Conservation (phyloP, 2,888 invertebrate species). For the Deilephila elpenor region DNA sequence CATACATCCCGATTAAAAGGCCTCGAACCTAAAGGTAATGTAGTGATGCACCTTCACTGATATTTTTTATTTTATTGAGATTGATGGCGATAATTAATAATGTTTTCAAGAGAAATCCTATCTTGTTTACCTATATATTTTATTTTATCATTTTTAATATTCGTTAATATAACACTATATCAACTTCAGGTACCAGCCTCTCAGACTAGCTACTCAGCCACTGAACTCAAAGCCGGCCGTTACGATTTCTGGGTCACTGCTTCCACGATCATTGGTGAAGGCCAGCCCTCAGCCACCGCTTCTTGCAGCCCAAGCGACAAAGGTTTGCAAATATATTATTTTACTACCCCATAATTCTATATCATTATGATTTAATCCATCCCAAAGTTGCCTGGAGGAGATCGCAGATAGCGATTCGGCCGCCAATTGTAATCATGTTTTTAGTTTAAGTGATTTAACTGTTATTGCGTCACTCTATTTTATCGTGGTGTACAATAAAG, state of each 20-base stretch:
- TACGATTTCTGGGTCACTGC: slow-evolving; percentile 98
- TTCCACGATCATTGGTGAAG: slow-evolving; percentile 96
- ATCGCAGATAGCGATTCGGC: too few species aligned
- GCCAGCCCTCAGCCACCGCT: slow-evolving; percentile 94
- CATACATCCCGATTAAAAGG: neutral
- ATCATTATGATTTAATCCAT: too few species aligned
- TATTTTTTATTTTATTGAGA: too few species aligned
- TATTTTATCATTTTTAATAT: neutral
- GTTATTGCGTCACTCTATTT: too few species aligned
- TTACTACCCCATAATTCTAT: too few species aligned
- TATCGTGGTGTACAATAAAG: too few species aligned
- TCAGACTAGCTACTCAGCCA: slow-evolving; percentile 94
- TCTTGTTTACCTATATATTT: too few species aligned
- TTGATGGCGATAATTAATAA: neutral
- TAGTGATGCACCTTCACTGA: too few species aligned
- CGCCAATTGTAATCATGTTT: too few species aligned
- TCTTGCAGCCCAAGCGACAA: slow-evolving; percentile 92
- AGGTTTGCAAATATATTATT: slow-evolving; percentile 77
- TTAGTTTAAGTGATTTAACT: too few species aligned
- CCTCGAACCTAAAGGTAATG: too few species aligned
- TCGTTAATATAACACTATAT: neutral
- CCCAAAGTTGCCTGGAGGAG: too few species aligned
- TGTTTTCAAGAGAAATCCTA: neutral
- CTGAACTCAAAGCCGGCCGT: slow-evolving; percentile 91
- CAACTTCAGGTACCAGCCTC: slow-evolving; percentile 87